Evolutionary conservation across 2,797 vertebrate genomes (phyloP).

Genomic region (Alfaro cultratus): DNA sequence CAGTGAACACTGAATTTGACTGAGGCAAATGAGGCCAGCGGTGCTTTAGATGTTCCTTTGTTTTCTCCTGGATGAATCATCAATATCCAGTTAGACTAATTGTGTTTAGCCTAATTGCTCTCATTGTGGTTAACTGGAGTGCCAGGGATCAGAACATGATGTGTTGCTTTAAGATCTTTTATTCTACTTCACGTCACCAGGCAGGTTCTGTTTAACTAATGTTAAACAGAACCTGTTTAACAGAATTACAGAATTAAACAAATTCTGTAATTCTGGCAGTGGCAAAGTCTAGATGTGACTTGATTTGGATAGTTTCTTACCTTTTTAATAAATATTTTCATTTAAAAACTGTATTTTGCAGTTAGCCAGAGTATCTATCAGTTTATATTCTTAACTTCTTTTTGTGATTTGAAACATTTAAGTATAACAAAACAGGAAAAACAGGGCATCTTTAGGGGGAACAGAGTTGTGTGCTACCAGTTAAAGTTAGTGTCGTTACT

Average conservation of each 20-base stretch:
- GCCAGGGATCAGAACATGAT: background rate
- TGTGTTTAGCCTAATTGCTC: background rate
- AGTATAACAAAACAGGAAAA: background rate
- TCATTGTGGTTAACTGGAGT: background rate
- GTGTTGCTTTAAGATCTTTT: background rate
- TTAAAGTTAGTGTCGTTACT: background rate
- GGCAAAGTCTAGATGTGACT: background rate
- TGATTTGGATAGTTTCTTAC: background rate
- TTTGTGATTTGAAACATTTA: background rate
- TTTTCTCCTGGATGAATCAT: background rate
- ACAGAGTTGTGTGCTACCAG: background rate
- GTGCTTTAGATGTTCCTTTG: background rate
- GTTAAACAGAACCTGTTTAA: too few relatives aligned
- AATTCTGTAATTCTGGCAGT: background rate
- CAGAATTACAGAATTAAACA: too few relatives aligned
- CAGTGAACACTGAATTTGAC: background rate
- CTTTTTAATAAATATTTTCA: background rate
- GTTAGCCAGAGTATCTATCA: background rate
- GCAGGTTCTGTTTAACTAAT: background rate
- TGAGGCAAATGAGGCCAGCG: background rate
- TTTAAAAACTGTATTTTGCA: background rate
- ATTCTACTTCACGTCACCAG: background rate
- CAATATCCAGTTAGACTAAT: background rate
- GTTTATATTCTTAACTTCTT: background rate
- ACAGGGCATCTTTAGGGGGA: background rate